Evolutionary conservation across 2,113 vertebrate genomes (phyloP).

Genomic region (Halcyon malimbica): DNA sequence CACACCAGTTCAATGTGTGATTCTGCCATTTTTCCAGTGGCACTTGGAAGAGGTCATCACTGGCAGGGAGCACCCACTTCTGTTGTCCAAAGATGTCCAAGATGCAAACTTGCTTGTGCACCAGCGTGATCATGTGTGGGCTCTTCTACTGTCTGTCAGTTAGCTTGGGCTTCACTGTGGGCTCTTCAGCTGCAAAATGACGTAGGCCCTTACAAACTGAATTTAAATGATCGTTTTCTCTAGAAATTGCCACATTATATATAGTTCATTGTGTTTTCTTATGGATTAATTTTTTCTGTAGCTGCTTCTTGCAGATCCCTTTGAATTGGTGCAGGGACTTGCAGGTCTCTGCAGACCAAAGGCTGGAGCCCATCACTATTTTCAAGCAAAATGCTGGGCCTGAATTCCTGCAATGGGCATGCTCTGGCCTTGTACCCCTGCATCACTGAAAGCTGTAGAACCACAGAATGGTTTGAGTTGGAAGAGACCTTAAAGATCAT

Average conservation of each 20-base stretch:
- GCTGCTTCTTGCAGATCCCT: not conserved
- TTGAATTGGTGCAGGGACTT: not conserved
- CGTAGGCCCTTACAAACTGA: not conserved
- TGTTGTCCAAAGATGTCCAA: not conserved
- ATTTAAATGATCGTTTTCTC: not conserved
- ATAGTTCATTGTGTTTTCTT: not conserved
- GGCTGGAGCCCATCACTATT: not conserved
- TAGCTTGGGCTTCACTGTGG: not conserved
- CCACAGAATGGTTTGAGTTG: not conserved
- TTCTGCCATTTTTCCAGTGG: not conserved
- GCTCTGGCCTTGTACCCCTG: accelerated
- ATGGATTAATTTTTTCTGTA: not conserved
- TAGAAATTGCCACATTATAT: not conserved
- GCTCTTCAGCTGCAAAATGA: not conserved
- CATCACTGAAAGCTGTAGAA: not conserved
- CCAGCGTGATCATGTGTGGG: not conserved
- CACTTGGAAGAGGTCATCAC: not conserved
- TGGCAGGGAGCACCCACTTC: not conserved
- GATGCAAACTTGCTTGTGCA: not conserved
- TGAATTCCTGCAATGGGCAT: not conserved
- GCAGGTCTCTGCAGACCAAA: not conserved
- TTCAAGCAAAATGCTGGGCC: not conserved
- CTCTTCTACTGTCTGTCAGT: not conserved
- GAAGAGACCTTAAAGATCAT: no score
- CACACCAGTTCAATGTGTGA: not conserved